Evolutionary conservation across 2,888 invertebrate species (phyloP), one percentile per base, ranked within the genome.

Genomic region (Tineola bisselliella): DNA sequence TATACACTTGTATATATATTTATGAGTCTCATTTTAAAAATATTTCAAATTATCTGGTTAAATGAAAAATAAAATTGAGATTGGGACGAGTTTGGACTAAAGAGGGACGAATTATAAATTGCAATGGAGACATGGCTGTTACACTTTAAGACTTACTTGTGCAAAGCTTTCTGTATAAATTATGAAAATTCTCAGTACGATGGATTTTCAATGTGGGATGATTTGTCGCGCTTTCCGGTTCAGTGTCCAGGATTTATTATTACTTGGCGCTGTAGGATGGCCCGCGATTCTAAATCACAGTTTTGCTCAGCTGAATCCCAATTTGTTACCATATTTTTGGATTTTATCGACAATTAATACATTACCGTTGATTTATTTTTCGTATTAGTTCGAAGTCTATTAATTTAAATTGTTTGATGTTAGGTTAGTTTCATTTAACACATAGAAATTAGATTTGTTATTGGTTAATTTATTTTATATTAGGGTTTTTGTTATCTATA

Each of bases 131-230:
- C 10, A 13, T 10, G 13, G 43, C 17, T 44, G 12, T 17, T 15
- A 12, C 18, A 1, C 18, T 25, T 19, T n/a, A 12, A 17, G 13
- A 12, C 48, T 48, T 48, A 17, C 48, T 48, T 38, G 38, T 38
- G 10, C 5, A 48, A 17, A 48, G 48, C 48, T 48, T 48, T 48
- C 17, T 17, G 48, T 19, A 57, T 61, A 61, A 61, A 58, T 61
- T 61, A 61, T 61, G 38, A 61, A 61, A 61, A 61, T 61, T 61
- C 61, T 43, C 61, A 58, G 57, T 57, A 13, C 44, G 58, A 57
- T 58, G 61, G 58, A 33, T 58, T 57, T 58, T 61, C 48, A 30
- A 17, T 30, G 19, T 44, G n/a, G 57, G 57, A 61, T 61, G 61
- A 61, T 61, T 61, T 61, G 61, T 61, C 54, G 57, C 13, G 58